Evolutionary conservation across 2,797 vertebrate species (phyloP).

Genomic region (Bufotes viridis): DNA sequence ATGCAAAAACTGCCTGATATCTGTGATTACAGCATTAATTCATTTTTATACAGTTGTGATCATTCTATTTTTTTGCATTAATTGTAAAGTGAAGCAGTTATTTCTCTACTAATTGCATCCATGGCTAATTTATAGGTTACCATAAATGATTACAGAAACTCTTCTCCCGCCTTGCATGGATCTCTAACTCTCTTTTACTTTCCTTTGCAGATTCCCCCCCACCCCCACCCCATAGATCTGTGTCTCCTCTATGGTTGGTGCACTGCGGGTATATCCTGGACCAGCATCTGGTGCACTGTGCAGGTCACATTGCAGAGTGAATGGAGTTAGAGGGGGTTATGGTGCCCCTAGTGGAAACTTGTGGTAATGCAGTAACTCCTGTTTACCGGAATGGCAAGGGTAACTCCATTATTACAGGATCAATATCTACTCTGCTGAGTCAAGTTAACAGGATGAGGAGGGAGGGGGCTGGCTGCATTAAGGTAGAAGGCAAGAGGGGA

Average conservation of each 20-base stretch:
- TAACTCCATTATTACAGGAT: slow-evolving; percentile 23
- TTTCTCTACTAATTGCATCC: not conserved
- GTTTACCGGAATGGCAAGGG: not conserved
- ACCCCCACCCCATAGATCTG: not conserved
- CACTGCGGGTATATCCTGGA: slow-evolving; percentile 25
- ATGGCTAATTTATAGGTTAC: not conserved
- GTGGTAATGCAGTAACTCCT: not conserved
- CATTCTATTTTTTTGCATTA: not conserved
- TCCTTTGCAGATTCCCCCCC: not conserved
- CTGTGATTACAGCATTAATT: too few species aligned
- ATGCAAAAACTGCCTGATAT: too few species aligned
- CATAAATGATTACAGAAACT: not conserved
- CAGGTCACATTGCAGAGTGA: not conserved
- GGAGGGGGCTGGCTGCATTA: slow-evolving; percentile 4
- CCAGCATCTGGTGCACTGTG: not conserved
- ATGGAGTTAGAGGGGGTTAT: not conserved
- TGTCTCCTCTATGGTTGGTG: not conserved
- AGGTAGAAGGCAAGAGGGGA: not conserved
- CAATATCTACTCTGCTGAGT: slow-evolving; percentile 44
- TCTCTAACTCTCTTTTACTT: not conserved
- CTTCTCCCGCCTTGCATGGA: not conserved
- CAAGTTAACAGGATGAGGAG: slow-evolving; percentile 21
- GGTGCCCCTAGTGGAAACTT: slow-evolving; percentile 23
- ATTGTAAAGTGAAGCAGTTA: not conserved
- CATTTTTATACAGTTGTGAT: too few species aligned